Base-by-base conservation (phyloP, 2,888 invertebrate species). In the Philhelius pedissequus region DNA sequence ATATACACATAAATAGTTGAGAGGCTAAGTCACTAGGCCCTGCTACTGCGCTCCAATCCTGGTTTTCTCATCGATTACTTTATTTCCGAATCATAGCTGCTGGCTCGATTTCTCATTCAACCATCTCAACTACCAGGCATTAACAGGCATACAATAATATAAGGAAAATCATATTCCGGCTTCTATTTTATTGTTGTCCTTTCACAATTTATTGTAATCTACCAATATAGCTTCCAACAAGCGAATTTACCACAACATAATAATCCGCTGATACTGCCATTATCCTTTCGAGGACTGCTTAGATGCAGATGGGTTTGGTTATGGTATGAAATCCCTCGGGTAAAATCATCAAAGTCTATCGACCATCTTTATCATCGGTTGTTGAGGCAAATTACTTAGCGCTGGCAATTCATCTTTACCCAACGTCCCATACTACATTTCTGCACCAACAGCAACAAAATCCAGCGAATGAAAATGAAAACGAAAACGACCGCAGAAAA, bases 241-340 rank as follows among this genome's bases (percentile, higher is more conserved):
- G 78, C 52, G 18, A 64, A 69, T 70, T 20, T 48, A 60, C 60
- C 50, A 54, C 66, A 80, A 68, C 71, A 84, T 80, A 75, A 76
- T 68, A 84, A 84, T 75, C 68, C 80, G 80, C 80, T 79, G 84
- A 80, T 84, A 66, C 71, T 54, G 35, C 43, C 60, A 80, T 80
- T 76, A 80, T 80, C 71, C 75, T 20, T 56, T 45, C 13, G 30
- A 48, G 43, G 35, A 20, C 13, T 43, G 13, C 9, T 48, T 48
- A 48, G 13, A 7, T 22, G 11, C 48, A 48, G 48, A 48, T 25
- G 48, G 48, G 48, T 13, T 48, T 48, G 48, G 22, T 5, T 22
- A 22, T 45, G 8, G 1, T 27, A 30, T 13, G 2, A 20, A 62
- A 76, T 70, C 71, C 70, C 80, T n/a, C 25, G 80, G 75, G 80